Conservation (phyloP, 1,140 invertebrate species). For the Drosophila santomea region DNA sequence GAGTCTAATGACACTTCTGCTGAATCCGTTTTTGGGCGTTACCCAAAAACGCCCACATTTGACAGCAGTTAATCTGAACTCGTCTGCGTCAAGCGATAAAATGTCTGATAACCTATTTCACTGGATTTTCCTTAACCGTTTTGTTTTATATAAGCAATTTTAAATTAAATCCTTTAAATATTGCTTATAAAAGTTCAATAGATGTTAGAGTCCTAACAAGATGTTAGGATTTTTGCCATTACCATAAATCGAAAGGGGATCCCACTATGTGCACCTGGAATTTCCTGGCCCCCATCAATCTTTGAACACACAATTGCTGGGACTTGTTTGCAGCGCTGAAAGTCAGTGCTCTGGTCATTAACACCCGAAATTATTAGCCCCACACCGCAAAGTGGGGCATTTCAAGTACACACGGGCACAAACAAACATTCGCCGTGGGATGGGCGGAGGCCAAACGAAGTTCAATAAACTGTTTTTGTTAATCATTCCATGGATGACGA, state of each 20-base stretch:
- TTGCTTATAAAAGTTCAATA: not conserved
- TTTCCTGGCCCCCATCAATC: conserved; percentile 19
- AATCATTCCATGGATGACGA: conserved; percentile 44
- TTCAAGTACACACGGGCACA: conserved; percentile 35
- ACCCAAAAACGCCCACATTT: conserved; percentile 34
- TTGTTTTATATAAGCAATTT: not conserved
- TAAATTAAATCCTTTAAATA: not conserved
- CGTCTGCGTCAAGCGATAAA: conserved; percentile 3
- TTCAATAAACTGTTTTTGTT: conserved; percentile 65
- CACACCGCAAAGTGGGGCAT: conserved; percentile 57
- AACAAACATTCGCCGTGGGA: conserved; percentile 27
- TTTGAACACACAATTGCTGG: conserved; percentile 29
- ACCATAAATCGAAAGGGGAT: not conserved
- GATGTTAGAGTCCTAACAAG: not conserved
- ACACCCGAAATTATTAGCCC: conserved; percentile 59
- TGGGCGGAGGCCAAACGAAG: conserved; percentile 59
- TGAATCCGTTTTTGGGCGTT: conserved; percentile 38
- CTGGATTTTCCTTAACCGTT: not conserved
- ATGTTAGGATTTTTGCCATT: not conserved
- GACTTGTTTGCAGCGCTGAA: conserved; percentile 23
- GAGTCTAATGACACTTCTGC: conserved; percentile 26
- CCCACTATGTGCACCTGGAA: conserved; percentile 1
- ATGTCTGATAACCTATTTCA: not conserved
- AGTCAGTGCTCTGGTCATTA: conserved; percentile 53
- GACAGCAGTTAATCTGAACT: conserved; percentile 12